A percentile compares a stretch with the other conserved stretches of the same genome.
Evolutionary conservation across 2,888 invertebrate genomes (phyloP).

Genomic region (Phaonia tiefii): DNA sequence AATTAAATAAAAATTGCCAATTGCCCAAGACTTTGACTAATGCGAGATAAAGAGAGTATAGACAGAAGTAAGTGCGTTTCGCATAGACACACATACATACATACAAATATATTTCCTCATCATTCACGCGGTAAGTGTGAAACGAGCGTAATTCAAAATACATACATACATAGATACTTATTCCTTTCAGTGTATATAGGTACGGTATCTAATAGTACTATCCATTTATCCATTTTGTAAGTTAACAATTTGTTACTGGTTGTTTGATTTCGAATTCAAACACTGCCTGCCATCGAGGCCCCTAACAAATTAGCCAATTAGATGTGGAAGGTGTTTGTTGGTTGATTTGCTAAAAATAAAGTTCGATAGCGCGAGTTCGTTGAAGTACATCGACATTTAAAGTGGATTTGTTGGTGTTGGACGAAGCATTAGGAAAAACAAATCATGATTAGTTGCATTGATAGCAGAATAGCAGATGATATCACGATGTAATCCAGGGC

Average conservation of each 20-base stretch:
- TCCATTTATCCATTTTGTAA: background rate
- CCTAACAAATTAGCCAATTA: constrained; percentile 33
- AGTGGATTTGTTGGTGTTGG: too few relatives aligned
- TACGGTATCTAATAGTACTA: too few relatives aligned
- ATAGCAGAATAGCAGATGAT: too few relatives aligned
- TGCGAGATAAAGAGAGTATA: background rate
- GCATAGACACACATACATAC: too few relatives aligned
- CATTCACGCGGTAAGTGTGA: background rate
- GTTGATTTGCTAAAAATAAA: too few relatives aligned
- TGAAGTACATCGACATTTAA: too few relatives aligned
- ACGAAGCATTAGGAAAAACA: too few relatives aligned
- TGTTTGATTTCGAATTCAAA: constrained; percentile 20
- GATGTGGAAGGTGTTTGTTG: background rate
- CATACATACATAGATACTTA: too few relatives aligned
- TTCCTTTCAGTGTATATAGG: too few relatives aligned
- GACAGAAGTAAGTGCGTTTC: background rate
- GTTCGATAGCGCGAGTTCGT: too few relatives aligned
- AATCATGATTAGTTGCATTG: too few relatives aligned
- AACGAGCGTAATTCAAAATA: background rate
- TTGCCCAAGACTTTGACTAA: constrained; percentile 28
- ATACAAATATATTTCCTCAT: background rate
- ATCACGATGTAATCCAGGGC: too few relatives aligned
- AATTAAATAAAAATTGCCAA: constrained; percentile 71
- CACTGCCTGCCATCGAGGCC: background rate
- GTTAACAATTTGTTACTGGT: constrained; percentile 57